phyloP scores from a whole-genome alignment of 37 sponge, comb jelly and placozoan genomes.

The Tethya wilhelma region DNA sequence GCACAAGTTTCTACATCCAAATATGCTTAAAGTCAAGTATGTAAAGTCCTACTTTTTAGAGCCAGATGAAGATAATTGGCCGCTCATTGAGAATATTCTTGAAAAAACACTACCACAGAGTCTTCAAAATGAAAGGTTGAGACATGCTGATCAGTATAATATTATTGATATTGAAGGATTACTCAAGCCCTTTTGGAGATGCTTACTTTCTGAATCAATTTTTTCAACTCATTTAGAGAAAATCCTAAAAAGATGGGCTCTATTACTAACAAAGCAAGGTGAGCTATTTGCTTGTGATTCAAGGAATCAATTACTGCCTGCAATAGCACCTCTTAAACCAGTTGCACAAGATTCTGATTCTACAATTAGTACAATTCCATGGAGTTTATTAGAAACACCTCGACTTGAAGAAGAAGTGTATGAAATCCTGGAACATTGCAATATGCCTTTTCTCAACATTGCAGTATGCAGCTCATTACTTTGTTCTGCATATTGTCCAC shows the following conservation, averaged over 20 bases:
- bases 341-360: too few species aligned
- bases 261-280: not conserved
- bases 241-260: constrained; percentile 5
- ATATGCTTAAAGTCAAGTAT: not conserved
- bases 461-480: too few species aligned
- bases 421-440: not conserved
- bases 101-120: not conserved
- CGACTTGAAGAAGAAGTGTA: not conserved
- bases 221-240: not conserved
- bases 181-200: constrained; percentile 7
- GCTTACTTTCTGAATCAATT: not conserved
- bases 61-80: not conserved
- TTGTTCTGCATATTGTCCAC: not conserved
- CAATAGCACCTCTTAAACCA: not conserved
- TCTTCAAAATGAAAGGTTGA: not conserved
- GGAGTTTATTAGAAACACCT: too few species aligned
- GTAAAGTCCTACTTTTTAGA: not conserved
- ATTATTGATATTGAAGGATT: not conserved
- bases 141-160: not conserved
- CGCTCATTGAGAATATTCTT: not conserved
- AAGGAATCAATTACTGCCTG: not conserved
- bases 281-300: constrained; percentile 4
- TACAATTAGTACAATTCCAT: too few species aligned
- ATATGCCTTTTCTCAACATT: constrained; percentile 8
- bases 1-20: constrained; percentile 6